These are phyloP conservation scores for Rutpela maculata DNA, from an alignment of 2,888 invertebrate species.

Conservation along the genomic window DNA sequence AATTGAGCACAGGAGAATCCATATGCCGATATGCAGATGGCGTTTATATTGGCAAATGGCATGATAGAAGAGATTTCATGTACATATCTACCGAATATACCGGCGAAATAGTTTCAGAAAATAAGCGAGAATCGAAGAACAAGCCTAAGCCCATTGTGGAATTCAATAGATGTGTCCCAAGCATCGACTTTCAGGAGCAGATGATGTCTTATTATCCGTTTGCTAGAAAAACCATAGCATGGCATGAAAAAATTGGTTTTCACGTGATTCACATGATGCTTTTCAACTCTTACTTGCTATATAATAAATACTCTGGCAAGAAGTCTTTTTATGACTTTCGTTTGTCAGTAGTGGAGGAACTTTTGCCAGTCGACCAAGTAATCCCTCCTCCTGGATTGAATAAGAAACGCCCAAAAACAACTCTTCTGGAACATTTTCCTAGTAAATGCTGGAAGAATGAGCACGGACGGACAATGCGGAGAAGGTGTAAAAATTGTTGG, in stretches of 20 bases:
- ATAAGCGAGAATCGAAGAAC: not conserved
- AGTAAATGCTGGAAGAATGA: not conserved
- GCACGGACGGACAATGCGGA: not conserved
- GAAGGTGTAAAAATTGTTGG: not conserved
- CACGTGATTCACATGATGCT: constrained; percentile 17
- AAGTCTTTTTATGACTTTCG: not conserved
- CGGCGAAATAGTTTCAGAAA: not conserved
- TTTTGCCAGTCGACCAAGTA: not conserved
- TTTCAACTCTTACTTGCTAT: not conserved
- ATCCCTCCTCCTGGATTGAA: not conserved
- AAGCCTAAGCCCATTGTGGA: not conserved
- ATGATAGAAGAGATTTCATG: not conserved
- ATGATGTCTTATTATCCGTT: constrained; percentile 15
- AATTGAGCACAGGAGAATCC: not conserved
- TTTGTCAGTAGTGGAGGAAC: not conserved
- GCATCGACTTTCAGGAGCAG: constrained; percentile 3
- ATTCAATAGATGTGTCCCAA: not conserved
- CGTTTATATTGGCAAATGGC: constrained; percentile 2
- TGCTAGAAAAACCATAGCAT: constrained; percentile 10
- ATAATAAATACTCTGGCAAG: constrained; percentile 2
- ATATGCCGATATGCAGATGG: constrained; percentile 5
- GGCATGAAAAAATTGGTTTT: not conserved
- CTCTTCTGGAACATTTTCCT: constrained; percentile 7
- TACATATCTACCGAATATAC: constrained; percentile 1
- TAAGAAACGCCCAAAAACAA: not conserved